Evolutionary conservation across 2,888 invertebrate species (phyloP), one percentile per base, ranked within the genome.

Genomic region (Temnothorax ravouxi): DNA sequence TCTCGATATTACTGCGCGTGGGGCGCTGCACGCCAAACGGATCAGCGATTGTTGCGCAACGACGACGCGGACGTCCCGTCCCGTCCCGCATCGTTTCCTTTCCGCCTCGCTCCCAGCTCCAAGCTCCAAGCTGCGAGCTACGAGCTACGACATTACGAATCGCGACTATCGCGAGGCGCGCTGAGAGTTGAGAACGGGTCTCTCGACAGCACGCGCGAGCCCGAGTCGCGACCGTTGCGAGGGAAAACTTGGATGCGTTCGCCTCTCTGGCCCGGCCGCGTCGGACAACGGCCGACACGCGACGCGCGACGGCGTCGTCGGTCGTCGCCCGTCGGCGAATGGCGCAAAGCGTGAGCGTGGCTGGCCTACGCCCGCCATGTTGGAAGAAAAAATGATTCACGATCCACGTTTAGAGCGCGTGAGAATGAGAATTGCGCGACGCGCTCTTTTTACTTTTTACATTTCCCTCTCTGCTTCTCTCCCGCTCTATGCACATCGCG

Each of bases 361-460:
- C 52, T 44, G 74, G 77, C 71, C 80, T 44, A 83, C 82, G 86
- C 84, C 92, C 87, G 91, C 92, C 92, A 91, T 92, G 87, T 88
- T 92, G 92, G 88, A 89, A 74, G 64, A 74, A 76, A 54, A 72
- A 79, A 91, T 88, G 67, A 76, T 79, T 80, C 81, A 29, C 6
- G 34, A 0, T 0, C 6, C 34, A 84, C 44, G 79, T 61, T 25
- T 59, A 38, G 84, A 41, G 47, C 76, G 87, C 85, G 88, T 72
- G 71, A 79, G 50, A 52, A 50, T 79, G 38, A 38, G 38, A 38
- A 8, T 8, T 38, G 38, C 79, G 80, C 66, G 69, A 83, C 82
- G 81, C 81, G 76, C 77, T 85, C 84, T 84, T 79, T 62, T 47
- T 25, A 29, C 61, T 84, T 79, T 62, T 47, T 25, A 29, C 61